Evolutionary conservation across 2,888 invertebrate genomes (phyloP).

Genomic region (Terebella lapidaria): DNA sequence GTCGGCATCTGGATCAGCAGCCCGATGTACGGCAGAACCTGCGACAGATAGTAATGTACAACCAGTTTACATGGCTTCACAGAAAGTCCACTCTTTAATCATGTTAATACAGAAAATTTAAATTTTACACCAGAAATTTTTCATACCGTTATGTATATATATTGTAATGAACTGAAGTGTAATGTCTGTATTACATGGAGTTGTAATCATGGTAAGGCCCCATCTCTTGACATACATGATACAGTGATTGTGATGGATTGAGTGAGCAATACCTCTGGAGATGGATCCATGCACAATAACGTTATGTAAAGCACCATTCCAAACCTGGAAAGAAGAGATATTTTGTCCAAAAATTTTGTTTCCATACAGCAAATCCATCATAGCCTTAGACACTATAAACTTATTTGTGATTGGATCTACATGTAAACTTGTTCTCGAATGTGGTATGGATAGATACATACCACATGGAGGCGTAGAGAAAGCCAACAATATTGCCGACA

Average conservation of each 20-base stretch:
- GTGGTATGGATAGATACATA: neutral
- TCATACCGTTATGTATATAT: neutral
- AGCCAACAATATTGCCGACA: neutral
- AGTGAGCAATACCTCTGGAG: neutral
- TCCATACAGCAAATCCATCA: no score
- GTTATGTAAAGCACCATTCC: neutral
- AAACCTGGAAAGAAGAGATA: neutral
- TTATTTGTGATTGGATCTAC: no score
- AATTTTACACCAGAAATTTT: neutral
- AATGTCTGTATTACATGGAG: neutral
- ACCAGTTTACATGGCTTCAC: no score
- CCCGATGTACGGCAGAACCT: neutral
- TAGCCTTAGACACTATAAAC: no score
- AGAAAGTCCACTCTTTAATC: no score
- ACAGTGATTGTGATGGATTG: neutral
- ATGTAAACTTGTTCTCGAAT: no score
- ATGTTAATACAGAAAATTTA: no score
- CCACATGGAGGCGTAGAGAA: neutral
- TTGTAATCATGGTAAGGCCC: neutral
- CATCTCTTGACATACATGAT: no score
- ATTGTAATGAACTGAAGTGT: neutral
- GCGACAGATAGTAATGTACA: no score
- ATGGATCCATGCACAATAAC: neutral
- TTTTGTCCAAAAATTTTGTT: no score
- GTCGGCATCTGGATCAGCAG: neutral